Evolutionary conservation across 2,888 invertebrate genomes (phyloP).

Genomic region (Hirudinaria manillensis): DNA sequence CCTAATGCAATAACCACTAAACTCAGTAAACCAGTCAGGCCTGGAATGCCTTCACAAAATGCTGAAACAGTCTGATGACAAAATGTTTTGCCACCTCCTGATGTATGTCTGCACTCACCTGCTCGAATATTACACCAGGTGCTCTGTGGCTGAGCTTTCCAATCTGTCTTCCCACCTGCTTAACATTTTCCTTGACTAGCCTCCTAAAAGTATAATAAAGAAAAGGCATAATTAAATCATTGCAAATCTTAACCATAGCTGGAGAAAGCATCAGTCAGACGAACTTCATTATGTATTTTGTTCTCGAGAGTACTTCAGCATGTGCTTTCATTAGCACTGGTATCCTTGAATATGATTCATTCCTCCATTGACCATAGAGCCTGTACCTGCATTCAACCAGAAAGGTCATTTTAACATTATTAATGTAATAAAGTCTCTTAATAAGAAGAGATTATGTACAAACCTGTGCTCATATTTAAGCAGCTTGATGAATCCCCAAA

Average conservation of each 20-base stretch:
- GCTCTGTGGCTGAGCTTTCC: slow-evolving; percentile 94
- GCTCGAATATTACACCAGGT: slow-evolving; percentile 91
- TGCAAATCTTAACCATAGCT: neutral
- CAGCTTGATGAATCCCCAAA: slow-evolving; percentile 70
- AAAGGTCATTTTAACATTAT: neutral
- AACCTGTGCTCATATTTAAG: slow-evolving; percentile 40
- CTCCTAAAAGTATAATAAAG: slow-evolving; percentile 42
- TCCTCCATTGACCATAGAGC: slow-evolving; percentile 92
- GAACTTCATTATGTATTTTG: slow-evolving; percentile 92
- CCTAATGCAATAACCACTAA: too few relatives aligned
- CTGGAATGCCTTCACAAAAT: neutral
- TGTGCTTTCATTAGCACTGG: slow-evolving; percentile 76
- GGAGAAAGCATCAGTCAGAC: slow-evolving; percentile 55
- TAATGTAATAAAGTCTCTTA: neutral
- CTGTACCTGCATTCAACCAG: slow-evolving; percentile 62
- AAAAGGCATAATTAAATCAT: neutral
- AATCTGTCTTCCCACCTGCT: slow-evolving; percentile 86
- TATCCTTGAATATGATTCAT: slow-evolving; percentile 74
- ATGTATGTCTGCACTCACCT: slow-evolving; percentile 62
- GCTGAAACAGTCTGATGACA: neutral
- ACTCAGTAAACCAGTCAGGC: neutral
- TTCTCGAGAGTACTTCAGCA: slow-evolving; percentile 80
- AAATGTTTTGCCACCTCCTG: too few relatives aligned
- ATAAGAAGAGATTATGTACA: neutral
- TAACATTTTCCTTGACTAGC: slow-evolving; percentile 92